These are phyloP conservation scores for Platycnemis pennipes DNA, from an alignment of 2,888 invertebrate genomes.

Conservation along the genomic window DNA sequence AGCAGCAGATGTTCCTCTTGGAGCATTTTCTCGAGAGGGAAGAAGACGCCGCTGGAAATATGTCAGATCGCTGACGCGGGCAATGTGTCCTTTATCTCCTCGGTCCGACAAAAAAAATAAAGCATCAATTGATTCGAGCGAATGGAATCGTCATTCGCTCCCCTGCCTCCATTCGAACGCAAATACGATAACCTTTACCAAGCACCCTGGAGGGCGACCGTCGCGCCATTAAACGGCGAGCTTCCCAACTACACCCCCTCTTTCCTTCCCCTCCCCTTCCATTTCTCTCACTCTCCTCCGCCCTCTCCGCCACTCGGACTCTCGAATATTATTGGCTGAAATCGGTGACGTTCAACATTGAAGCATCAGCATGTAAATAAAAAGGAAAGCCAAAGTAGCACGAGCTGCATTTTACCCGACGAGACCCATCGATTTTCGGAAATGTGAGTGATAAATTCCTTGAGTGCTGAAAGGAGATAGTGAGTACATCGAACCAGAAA, in stretches of 20 bases:
- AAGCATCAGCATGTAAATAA: constrained; percentile 31
- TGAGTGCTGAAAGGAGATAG: neutral
- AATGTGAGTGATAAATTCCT: neutral
- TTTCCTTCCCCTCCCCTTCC: neutral
- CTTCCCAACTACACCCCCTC: neutral
- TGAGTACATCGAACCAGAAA: neutral
- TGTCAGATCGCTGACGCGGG: neutral
- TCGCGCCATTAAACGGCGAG: constrained; percentile 7
- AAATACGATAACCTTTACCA: constrained; percentile 27
- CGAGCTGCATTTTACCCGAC: neutral
- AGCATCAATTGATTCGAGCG: constrained; percentile 27
- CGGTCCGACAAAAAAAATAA: neutral
- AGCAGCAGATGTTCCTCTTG: neutral
- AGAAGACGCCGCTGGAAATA: neutral
- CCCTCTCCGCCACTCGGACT: neutral
- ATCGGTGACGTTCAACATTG: constrained; percentile 14
- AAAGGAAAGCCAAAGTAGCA: neutral
- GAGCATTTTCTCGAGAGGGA: neutral
- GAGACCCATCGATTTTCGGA: neutral
- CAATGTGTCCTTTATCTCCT: constrained; percentile 19
- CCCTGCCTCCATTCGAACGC: constrained; percentile 19
- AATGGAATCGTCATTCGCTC: constrained; percentile 36
- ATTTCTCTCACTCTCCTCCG: neutral
- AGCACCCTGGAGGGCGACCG: neutral
- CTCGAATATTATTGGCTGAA: constrained; percentile 31